Evolutionary conservation across 2,797 vertebrate genomes (phyloP).

Genomic region (Cyclura pinguis): DNA sequence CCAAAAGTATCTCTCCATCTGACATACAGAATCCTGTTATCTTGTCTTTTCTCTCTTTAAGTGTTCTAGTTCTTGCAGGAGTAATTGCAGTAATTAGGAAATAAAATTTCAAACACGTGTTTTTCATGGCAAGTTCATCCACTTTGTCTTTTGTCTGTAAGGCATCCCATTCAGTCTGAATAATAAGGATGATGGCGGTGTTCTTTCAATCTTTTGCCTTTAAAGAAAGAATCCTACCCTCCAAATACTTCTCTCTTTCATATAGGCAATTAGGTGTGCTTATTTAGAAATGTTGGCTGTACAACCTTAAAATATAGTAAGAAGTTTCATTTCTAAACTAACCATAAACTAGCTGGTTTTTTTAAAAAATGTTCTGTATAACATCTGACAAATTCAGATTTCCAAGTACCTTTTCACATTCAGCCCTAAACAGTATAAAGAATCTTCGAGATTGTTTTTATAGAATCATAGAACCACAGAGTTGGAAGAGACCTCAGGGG

Average conservation of each 20-base stretch:
- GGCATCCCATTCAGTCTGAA: conserved; percentile 37
- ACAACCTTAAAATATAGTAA: conserved; percentile 29
- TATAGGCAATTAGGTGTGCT: background rate
- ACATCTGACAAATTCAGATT: background rate
- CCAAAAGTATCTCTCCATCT: background rate
- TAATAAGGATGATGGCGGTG: conserved; percentile 20
- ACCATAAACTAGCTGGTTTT: background rate
- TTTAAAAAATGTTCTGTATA: background rate
- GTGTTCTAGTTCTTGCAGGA: conserved; percentile 47
- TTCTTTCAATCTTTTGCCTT: conserved; percentile 34
- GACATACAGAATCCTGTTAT: background rate
- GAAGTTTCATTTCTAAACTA: conserved; percentile 45
- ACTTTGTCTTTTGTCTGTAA: conserved; percentile 25
- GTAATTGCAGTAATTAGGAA: conserved; percentile 31
- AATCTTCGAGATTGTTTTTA: background rate
- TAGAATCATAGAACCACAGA: too few relatives aligned
- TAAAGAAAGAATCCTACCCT: conserved; percentile 24
- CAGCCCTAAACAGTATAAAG: background rate
- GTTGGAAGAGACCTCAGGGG: too few relatives aligned
- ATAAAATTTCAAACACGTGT: background rate
- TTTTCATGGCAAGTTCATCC: conserved; percentile 31
- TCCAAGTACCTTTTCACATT: background rate
- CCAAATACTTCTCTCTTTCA: conserved; percentile 50
- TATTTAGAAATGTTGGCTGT: conserved; percentile 52
- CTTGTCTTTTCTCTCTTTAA: background rate